These are phyloP conservation scores for Saccostrea echinata DNA, from an alignment of 1,140 invertebrate genomes.

Conservation along the genomic window DNA sequence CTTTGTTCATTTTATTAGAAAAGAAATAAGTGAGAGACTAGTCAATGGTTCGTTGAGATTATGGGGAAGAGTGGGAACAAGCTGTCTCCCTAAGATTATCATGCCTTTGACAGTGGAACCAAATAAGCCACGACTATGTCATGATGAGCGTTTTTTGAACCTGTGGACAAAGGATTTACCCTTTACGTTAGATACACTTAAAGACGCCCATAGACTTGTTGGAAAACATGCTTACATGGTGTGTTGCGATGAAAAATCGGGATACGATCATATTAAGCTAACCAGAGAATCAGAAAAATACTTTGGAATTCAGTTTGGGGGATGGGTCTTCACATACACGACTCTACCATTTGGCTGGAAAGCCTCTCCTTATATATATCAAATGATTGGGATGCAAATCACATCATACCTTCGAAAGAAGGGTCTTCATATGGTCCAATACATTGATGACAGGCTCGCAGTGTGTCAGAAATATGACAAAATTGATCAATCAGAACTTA, in stretches of 20 bases:
- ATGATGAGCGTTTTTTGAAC: slow-evolving; percentile 47
- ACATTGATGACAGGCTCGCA: background rate
- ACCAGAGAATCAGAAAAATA: slow-evolving; percentile 12
- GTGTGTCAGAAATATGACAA: too few relatives aligned
- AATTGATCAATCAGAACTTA: too few relatives aligned
- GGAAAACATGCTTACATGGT: background rate
- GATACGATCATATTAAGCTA: slow-evolving; percentile 51
- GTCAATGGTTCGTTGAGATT: slow-evolving; percentile 21
- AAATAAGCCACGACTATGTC: slow-evolving; percentile 38
- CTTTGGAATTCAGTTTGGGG: slow-evolving; percentile 46
- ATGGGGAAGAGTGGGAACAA: background rate
- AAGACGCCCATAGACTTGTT: slow-evolving; percentile 43
- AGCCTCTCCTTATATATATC: slow-evolving; percentile 44
- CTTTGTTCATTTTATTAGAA: background rate
- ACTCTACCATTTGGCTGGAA: slow-evolving; percentile 54
- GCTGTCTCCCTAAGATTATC: background rate
- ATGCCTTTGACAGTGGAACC: too few relatives aligned
- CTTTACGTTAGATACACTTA: slow-evolving; percentile 48
- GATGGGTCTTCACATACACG: slow-evolving; percentile 39
- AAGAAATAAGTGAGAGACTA: background rate
- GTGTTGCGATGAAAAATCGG: slow-evolving; percentile 48
- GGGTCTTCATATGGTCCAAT: background rate
- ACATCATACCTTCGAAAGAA: background rate
- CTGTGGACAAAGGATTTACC: slow-evolving; percentile 49
- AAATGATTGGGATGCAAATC: too few relatives aligned